Conservation (phyloP, 2,797 vertebrate genomes). For the Gastrophryne carolinensis region DNA sequence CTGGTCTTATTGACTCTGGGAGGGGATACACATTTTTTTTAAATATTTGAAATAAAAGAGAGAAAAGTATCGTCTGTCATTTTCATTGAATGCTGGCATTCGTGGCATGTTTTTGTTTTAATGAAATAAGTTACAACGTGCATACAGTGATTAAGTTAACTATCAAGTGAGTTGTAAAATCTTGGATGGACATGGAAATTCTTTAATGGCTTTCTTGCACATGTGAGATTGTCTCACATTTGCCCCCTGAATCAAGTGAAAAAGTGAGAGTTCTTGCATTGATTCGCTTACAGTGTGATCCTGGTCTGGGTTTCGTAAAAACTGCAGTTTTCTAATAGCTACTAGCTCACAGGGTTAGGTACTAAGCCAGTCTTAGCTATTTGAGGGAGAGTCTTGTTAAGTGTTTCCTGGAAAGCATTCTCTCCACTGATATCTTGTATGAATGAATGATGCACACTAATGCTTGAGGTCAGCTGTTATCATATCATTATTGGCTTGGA, state of each 20-base stretch:
- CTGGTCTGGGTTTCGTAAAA: not conserved
- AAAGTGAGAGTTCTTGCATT: not conserved
- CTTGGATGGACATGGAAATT: too few species aligned
- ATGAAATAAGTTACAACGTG: too few species aligned
- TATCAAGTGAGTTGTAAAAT: too few species aligned
- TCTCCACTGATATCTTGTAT: not conserved
- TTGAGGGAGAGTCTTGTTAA: not conserved
- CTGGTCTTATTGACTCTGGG: too few species aligned
- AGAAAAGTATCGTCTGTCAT: too few species aligned
- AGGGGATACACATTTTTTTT: too few species aligned
- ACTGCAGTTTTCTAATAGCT: not conserved
- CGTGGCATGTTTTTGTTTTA: too few species aligned
- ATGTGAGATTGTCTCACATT: not conserved
- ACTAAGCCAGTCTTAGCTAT: not conserved
- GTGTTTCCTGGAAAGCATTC: not conserved
- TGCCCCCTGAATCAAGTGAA: not conserved
- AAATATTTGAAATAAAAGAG: too few species aligned
- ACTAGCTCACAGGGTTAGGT: not conserved
- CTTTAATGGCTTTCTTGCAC: too few species aligned
- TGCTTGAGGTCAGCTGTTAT: not conserved
- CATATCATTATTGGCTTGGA: not conserved
- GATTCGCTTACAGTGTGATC: too few species aligned
- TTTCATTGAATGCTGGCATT: too few species aligned
- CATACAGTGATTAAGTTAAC: too few species aligned
- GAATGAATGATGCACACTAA: not conserved